Base-by-base conservation (phyloP, 2,888 invertebrate species). In the Caenorhabditis japonica region DNA sequence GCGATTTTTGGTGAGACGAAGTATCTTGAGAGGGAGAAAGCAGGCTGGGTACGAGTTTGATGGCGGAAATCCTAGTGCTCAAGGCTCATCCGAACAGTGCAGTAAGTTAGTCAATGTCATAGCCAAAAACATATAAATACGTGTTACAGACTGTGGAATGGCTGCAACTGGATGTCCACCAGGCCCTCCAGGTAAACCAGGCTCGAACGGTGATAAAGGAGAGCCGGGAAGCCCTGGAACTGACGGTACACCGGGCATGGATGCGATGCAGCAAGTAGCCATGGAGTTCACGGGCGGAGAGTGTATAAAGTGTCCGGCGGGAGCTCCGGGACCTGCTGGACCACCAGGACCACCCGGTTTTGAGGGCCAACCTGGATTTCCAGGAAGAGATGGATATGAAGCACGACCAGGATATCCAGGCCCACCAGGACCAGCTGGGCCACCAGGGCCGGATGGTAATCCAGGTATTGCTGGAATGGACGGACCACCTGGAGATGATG, bases 181-280 rank as follows among this genome's bases (percentile, higher is more conserved):
- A 15, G 62, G 62, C 3, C 43, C 62, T 0, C 53, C 59, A 4
- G 61, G 61, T 13, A 8, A 30, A 13, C 46, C 58, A 13, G 58
- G 58, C 4, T 25, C 44, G 10, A 38, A 58, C 17, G 68, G 68
- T 1, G 13, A 51, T 3, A 55, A 49, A 7, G 64, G 64, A 39
- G 64, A 56, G 4, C 25, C 61, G 8, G 59, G 59, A 12, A 21
- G 17, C 12, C 43, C 68, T 27, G 70, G 70, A 27, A 44, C 36
- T 0, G 62, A 64, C 34, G 71, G 71, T 12, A 23, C 7, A 5
- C 46, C 52, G 1, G 71, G 71, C 46, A 64, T 64, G 58, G 51
- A 58, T 23, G 71, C 71, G 15, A 72, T 64, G 64, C 5, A 13
- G 7, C 71, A 72, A 36, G 33, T 72, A 8, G 71, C 71, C n/a